Conservation (phyloP, 1,140 invertebrate genomes). For the Trichogramma pretiosum region DNA sequence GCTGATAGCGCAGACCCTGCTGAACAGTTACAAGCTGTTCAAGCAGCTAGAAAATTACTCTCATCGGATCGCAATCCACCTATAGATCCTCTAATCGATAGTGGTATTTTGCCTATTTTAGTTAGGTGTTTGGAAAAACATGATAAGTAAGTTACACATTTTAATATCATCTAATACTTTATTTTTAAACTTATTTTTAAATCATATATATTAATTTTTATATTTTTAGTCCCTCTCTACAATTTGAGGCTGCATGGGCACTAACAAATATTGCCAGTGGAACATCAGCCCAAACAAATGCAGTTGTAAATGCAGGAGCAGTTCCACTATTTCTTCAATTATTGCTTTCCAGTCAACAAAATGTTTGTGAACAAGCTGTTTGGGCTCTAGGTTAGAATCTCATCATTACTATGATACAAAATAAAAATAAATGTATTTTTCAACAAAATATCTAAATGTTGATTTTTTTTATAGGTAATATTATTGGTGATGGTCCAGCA, state of each 20-base stretch:
- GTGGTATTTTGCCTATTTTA: constrained; percentile 88
- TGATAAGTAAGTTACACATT: constrained; percentile 53
- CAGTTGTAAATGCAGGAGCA: constrained; percentile 89
- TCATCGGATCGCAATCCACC: constrained; percentile 97
- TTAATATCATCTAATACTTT: constrained; percentile 13
- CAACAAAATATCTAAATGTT: not conserved
- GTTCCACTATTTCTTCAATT: constrained; percentile 91
- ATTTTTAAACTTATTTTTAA: not conserved
- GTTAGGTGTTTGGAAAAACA: constrained; percentile 80
- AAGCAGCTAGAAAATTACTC: constrained; percentile 84
- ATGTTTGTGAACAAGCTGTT: constrained; percentile 97
- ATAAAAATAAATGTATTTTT: not conserved
- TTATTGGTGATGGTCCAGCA: constrained; percentile 85
- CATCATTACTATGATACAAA: not conserved
- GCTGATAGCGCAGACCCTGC: constrained; percentile 61
- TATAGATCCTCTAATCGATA: constrained; percentile 91
- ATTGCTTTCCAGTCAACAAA: constrained; percentile 84
- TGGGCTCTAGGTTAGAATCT: constrained; percentile 77
- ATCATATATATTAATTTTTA: constrained; percentile 11
- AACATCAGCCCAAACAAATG: constrained; percentile 90
- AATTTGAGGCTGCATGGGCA: constrained; percentile 99
- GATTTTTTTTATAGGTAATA: constrained; percentile 53
- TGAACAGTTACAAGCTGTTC: constrained; percentile 71
- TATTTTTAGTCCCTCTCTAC: constrained; percentile 70
- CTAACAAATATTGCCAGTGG: constrained; percentile 98